Base-by-base conservation (phyloP, 2,797 vertebrate species). In the Pseudochaenichthys georgianus region DNA sequence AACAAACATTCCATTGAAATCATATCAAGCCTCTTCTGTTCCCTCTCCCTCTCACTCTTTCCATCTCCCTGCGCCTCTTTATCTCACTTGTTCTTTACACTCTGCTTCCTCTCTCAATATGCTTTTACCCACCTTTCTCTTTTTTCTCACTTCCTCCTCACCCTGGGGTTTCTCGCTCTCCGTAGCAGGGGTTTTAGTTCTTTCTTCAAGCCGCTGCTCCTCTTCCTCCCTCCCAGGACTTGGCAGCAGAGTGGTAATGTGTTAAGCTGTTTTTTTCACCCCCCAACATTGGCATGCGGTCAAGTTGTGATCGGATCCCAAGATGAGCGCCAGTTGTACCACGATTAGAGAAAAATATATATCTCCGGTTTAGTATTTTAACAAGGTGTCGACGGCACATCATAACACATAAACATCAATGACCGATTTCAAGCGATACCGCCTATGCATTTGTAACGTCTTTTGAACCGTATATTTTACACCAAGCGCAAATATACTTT, bases 1-100 rank as follows among this genome's bases (percentile, higher is more conserved):
- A 97, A 96, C 96, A 98, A 97, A 97, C 95, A 93, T 97, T 98
- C 95, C 96, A 94, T 93, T 96, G 95, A 96, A 96, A 96, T 96
- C 97, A 96, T 95, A 97, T 97, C 96, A 97, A 95, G 91, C 93
- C 88, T 96, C 96, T 94, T 96, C 94, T 95, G 89, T 96, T 97
- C 95, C 95, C 93, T 92, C 88, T 87, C 84, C 83, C 83, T 88
- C 91, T 90, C 85, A 88, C 90, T 93, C 87, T 92, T 85, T 90
- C 88, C 76, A 70, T 88, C 81, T 89, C 78, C 77, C 72, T 86
- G 81, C 80, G 78, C 78, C 78, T 83, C 88, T 89, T 87, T 87
- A 86, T 87, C 86, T 87, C 7, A 31, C 73, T 78, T 59, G 31
- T 84, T 91, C 76, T 86, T 81, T 81, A 77, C 82, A 85, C 81